A percentile compares a stretch with the other conserved stretches of the same genome.
Conservation (phyloP, 2,113 vertebrate genomes). For the Oncorhynchus nerka region DNA sequence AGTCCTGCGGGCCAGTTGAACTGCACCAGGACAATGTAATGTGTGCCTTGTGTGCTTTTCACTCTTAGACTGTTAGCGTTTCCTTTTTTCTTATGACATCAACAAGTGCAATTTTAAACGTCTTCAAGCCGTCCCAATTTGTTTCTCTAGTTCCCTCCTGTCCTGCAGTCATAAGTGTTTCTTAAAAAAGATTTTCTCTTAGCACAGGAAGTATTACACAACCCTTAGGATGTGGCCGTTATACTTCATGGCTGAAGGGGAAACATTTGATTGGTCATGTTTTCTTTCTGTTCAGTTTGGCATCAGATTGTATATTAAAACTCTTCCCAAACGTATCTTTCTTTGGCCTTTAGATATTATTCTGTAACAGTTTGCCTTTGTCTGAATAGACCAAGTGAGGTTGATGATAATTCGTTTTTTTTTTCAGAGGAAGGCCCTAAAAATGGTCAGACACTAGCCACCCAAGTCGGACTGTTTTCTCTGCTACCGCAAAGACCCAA, state of each 20-base stretch:
- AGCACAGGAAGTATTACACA: constrained; percentile 43
- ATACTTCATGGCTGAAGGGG: constrained; percentile 11
- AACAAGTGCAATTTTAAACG: constrained; percentile 7
- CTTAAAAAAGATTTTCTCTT: constrained; percentile 16
- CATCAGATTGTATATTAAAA: not conserved
- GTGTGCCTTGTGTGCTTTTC: not conserved
- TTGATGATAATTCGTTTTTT: not conserved
- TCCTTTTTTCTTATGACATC: constrained; percentile 11
- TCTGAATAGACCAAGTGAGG: not conserved
- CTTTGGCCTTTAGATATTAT: too few species aligned
- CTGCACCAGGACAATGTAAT: constrained; percentile 9
- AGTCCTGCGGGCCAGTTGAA: constrained; percentile 39
- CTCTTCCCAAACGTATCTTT: not conserved
- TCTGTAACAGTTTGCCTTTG: too few species aligned
- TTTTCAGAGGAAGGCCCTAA: not conserved
- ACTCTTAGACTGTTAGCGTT: not conserved
- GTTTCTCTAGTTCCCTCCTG: not conserved
- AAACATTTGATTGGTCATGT: constrained; percentile 3
- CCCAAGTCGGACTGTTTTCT: too few species aligned
- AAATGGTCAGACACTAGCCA: too few species aligned
- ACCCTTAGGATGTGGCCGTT: constrained; percentile 26
- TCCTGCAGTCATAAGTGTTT: constrained; percentile 23
- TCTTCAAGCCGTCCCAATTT: not conserved
- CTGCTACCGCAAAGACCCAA: too few species aligned
- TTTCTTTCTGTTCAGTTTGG: not conserved